phyloP scores from a whole-genome alignment of 2,888 invertebrate genomes.

The Lymantria monacha region DNA sequence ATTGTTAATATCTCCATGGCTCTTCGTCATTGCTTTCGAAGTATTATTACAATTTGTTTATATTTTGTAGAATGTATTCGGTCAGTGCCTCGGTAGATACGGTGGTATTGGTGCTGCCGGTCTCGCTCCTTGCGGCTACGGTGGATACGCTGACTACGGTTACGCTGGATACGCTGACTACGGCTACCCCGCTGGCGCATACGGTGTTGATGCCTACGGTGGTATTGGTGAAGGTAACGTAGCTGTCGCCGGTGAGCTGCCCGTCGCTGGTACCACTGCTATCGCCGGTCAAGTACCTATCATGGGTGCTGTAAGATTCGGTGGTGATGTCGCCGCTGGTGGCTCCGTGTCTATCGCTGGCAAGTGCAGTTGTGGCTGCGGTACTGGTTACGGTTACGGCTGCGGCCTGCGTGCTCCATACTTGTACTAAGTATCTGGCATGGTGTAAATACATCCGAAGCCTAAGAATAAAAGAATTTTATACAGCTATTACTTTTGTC shows the following conservation, averaged over 20 bases:
- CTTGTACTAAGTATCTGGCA: background rate
- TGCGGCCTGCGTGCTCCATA: background rate
- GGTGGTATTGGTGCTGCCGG: no score
- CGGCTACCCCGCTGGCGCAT: background rate
- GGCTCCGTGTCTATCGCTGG: slow-evolving; percentile 18
- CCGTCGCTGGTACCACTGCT: slow-evolving; percentile 14
- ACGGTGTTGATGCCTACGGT: slow-evolving; percentile 4
- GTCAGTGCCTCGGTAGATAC: no score
- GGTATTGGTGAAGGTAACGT: slow-evolving; percentile 19
- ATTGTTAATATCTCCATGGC: no score
- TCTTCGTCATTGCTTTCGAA: no score
- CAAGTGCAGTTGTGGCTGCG: slow-evolving; percentile 18
- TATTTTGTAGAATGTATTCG: no score
- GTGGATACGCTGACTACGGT: no score
- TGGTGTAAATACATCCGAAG: no score
- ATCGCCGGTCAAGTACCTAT: slow-evolving; percentile 20
- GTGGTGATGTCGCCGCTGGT: slow-evolving; percentile 11
- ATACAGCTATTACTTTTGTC: no score
- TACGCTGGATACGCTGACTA: background rate
- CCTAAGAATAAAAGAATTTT: no score
- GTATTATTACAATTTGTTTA: no score
- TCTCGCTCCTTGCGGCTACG: no score
- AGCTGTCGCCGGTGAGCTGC: slow-evolving; percentile 18
- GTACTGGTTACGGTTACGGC: background rate
- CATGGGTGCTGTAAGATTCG: slow-evolving; percentile 13